Conservation (phyloP, 2,888 invertebrate genomes). For the Lasioglossum oenotherae region DNA sequence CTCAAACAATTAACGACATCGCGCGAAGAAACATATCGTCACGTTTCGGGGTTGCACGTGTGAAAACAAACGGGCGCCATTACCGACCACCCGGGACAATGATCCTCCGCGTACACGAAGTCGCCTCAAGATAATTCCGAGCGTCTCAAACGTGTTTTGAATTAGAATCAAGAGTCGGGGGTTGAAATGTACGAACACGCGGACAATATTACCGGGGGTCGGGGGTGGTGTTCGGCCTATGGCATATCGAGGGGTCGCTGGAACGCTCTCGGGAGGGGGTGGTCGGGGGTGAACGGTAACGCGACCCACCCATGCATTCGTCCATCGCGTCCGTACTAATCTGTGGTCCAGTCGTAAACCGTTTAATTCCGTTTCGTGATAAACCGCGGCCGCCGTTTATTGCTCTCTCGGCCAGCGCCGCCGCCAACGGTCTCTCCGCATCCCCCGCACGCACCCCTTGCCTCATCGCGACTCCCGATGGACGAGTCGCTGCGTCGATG, state of each 20-base stretch:
- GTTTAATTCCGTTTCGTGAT: slow-evolving; percentile 84
- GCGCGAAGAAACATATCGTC: neutral
- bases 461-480: neutral
- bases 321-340: slow-evolving; percentile 83
- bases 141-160: slow-evolving; percentile 19
- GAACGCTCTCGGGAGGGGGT: slow-evolving; percentile 22
- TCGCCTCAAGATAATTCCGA: slow-evolving; percentile 48
- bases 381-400: slow-evolving; percentile 82
- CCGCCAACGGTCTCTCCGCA: slow-evolving; percentile 35
- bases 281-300: slow-evolving; percentile 52
- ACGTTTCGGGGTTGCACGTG: neutral
- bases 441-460: neutral
- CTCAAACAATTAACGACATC: neutral
- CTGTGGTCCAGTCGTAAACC: slow-evolving; percentile 84
- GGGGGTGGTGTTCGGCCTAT: slow-evolving; percentile 27
- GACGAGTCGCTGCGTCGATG: slow-evolving; percentile 51
- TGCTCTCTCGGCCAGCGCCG: slow-evolving; percentile 65
- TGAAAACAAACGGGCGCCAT: neutral
- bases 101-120: slow-evolving; percentile 17
- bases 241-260: slow-evolving; percentile 47
- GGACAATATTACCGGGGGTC: slow-evolving; percentile 28
- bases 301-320: slow-evolving; percentile 78
- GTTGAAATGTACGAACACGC: slow-evolving; percentile 50
- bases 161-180: slow-evolving; percentile 27
- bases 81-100: neutral